Base-by-base conservation (phyloP, 2,888 invertebrate genomes). In the Tetropium fuscum region DNA sequence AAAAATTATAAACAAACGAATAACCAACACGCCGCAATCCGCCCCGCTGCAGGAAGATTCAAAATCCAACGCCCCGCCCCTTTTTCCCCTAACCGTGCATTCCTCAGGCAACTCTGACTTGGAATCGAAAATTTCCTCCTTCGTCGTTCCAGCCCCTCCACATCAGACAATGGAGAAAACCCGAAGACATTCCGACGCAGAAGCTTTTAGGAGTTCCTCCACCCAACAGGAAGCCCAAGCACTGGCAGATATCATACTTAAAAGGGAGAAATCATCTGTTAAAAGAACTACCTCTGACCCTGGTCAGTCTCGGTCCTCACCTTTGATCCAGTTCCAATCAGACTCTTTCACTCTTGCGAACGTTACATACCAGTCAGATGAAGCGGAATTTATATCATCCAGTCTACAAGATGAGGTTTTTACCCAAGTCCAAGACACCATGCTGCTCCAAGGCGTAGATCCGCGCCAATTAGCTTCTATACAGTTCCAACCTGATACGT, bases 1-100 rank as follows among this genome's bases (percentile, higher is more conserved):
- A 80, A 95, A 95, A 82, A 95, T 95, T 68, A 95, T 95, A 71
- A 95, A 92, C 79, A 93, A 94, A 71, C 85, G 95, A 73, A 87
- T 84, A 51, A 89, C 89, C 36, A 77, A 75, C 36, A 75, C 78
- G n/a, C 45, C 53, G n/a, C 32, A 38, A n/a, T 48, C 19, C 77
- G 77, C 45, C 57, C 68, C 18, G 63, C 65, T 41, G 70, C 74
- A 73, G 22, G 63, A 62, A 58, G 68, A 77, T 34, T 66, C 78
- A 53, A 77, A 81, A 48, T 77, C 82, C 70, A 80, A 81, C 58
- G 80, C 80, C 5, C 81, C 82, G 11, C 81, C 82, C n/a, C 74
- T 81, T 48, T 81, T 79, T 63, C 81, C 82, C 18, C 69, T 80
- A 63, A 79, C 81, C 56, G 79, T 80, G 72, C 82, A 83, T 77